These are phyloP conservation scores for Fundulus diaphanus DNA, from an alignment of 2,797 vertebrate genomes.

Conservation along the genomic window DNA sequence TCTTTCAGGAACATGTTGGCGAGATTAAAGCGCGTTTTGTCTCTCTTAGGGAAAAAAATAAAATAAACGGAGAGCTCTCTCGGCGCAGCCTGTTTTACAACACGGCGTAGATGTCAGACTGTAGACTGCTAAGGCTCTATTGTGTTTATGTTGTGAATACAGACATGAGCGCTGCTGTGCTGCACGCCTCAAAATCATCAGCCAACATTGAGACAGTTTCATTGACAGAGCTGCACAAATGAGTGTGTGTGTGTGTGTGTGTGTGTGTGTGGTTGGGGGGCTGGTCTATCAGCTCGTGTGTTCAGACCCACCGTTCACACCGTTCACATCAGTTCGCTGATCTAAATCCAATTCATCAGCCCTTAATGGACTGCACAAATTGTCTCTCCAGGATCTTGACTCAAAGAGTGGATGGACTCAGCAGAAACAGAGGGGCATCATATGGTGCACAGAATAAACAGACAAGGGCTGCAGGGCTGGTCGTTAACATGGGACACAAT, in stretches of 20 bases:
- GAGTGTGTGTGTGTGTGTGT: not conserved
- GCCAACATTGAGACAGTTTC: constrained; percentile 30
- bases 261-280: not conserved
- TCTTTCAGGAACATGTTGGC: constrained; percentile 28
- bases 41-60: constrained; percentile 34
- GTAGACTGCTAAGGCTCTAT: constrained; percentile 40
- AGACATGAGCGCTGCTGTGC: constrained; percentile 33
- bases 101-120: constrained; percentile 30
- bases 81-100: constrained; percentile 18
- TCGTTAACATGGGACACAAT: constrained; percentile 15
- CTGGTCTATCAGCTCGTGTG: constrained; percentile 48
- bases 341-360: constrained; percentile 82
- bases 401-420: constrained; percentile 50
- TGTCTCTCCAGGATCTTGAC: constrained; percentile 71
- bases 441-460: constrained; percentile 37
- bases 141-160: constrained; percentile 43
- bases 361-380: constrained; percentile 79
- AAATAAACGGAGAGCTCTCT: constrained; percentile 24
- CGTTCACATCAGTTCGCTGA: constrained; percentile 60
- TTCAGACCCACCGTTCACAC: constrained; percentile 62
- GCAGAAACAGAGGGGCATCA: constrained; percentile 43
- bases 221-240: constrained; percentile 39
- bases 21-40: constrained; percentile 48
- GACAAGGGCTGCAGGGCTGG: constrained; percentile 13
- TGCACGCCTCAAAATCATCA: constrained; percentile 24